These are phyloP conservation scores for Glossophaga mutica DNA, from an alignment of 2,797 vertebrate genomes.

Conservation along the genomic window DNA sequence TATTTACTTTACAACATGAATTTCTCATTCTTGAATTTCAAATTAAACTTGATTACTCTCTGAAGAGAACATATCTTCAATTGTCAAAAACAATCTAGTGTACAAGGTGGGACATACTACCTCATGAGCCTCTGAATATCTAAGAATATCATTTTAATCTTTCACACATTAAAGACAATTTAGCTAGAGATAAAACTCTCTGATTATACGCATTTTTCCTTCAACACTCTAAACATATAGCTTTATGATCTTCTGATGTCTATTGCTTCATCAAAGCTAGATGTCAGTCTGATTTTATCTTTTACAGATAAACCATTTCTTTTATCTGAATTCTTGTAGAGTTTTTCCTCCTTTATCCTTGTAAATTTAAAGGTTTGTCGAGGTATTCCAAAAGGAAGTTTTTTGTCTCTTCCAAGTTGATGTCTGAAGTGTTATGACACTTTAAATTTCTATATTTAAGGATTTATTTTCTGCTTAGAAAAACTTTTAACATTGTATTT, in stretches of 20 bases:
- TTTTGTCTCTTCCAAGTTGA: not conserved
- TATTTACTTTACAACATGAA: not conserved
- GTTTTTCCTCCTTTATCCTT: not conserved
- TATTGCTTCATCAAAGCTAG: not conserved
- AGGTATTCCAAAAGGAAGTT: not conserved
- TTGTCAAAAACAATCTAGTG: not conserved
- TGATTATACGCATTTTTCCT: not conserved
- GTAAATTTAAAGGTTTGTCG: not conserved
- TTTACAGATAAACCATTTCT: not conserved
- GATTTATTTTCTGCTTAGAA: conserved; percentile 19
- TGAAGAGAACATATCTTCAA: not conserved
- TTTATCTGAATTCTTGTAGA: not conserved
- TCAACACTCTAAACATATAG: not conserved
- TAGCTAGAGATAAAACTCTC: not conserved
- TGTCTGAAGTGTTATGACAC: not conserved
- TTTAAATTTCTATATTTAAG: not conserved
- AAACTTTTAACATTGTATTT: not conserved
- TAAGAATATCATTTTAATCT: not conserved
- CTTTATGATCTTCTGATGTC: not conserved
- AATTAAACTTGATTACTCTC: not conserved
- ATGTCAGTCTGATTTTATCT: not conserved
- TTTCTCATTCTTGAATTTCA: not conserved
- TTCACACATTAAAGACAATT: not conserved
- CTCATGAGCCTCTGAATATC: not conserved
- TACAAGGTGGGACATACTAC: not conserved